Evolutionary conservation across 2,888 invertebrate genomes (phyloP).

Genomic region (Amiota mariae): DNA sequence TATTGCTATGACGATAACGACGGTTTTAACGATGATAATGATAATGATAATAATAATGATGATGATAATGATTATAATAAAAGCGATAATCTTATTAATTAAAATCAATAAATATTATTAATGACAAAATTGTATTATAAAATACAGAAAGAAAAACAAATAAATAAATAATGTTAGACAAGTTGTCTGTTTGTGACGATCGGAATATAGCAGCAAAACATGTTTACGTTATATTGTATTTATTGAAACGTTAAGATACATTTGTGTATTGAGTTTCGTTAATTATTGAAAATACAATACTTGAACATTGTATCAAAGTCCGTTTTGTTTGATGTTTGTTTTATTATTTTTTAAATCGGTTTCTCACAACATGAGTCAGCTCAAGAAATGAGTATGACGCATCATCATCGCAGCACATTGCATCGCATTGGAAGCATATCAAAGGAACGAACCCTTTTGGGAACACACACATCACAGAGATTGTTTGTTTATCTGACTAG

Average conservation of each 20-base stretch:
- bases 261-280: too few relatives aligned
- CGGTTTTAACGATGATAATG: background rate
- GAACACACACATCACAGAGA: background rate
- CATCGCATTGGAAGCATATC: too few relatives aligned
- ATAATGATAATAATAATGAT: background rate
- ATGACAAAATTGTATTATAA: background rate
- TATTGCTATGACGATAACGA: background rate
- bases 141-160: too few relatives aligned
- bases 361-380: constrained; percentile 6
- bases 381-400: background rate
- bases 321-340: too few relatives aligned
- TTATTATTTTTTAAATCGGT: too few relatives aligned
- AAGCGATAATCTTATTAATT: constrained; percentile 1
- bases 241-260: too few relatives aligned
- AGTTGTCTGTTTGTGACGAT: too few relatives aligned
- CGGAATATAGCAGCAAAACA: too few relatives aligned
- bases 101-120: background rate
- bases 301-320: background rate
- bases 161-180: too few relatives aligned
- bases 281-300: background rate
- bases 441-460: too few relatives aligned
- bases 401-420: background rate
- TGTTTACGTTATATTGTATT: too few relatives aligned
- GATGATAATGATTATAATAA: background rate
- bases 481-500: constrained; percentile 12